These are phyloP conservation scores for Acanthopleura granulata DNA, from an alignment of 2,888 invertebrate genomes.

Conservation along the genomic window DNA sequence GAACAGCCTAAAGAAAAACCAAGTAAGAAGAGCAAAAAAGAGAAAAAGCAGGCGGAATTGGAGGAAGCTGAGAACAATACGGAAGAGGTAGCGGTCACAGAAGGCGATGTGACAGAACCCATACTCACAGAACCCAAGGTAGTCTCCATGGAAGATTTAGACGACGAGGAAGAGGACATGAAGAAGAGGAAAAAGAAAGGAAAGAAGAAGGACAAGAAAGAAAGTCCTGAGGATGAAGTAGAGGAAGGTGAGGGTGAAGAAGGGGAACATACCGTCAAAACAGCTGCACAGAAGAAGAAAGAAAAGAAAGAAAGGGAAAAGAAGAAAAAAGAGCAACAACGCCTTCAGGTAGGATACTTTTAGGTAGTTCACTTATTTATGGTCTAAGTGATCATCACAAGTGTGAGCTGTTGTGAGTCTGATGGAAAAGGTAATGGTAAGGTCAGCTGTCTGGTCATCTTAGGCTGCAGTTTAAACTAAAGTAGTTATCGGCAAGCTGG, in stretches of 20 bases:
- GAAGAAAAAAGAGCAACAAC: slow-evolving; percentile 30
- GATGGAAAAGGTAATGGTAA: too few species aligned
- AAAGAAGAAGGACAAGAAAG: slow-evolving; percentile 32
- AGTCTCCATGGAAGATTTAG: slow-evolving; percentile 45
- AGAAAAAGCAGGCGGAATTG: slow-evolving; percentile 18
- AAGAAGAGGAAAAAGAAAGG: slow-evolving; percentile 41
- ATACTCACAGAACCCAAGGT: background rate
- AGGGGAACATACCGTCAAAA: slow-evolving; percentile 75
- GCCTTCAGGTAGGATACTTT: slow-evolving; percentile 14
- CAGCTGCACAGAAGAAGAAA: slow-evolving; percentile 63
- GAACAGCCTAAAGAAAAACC: slow-evolving; percentile 54
- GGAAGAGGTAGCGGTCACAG: background rate
- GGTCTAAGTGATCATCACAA: too few species aligned
- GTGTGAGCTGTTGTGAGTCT: too few species aligned
- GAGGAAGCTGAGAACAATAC: slow-evolving; percentile 24
- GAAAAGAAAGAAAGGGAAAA: slow-evolving; percentile 72
- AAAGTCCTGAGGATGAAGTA: slow-evolving; percentile 26
- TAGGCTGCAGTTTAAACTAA: too few species aligned
- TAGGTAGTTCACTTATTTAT: background rate
- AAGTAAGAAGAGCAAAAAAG: slow-evolving; percentile 35
- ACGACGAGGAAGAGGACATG: slow-evolving; percentile 46
- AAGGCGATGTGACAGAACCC: background rate
- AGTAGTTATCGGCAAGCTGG: too few species aligned
- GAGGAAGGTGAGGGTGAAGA: slow-evolving; percentile 75
- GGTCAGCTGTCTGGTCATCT: too few species aligned